Conservation (phyloP, 1,140 invertebrate species). For the Drosophila teissieri region DNA sequence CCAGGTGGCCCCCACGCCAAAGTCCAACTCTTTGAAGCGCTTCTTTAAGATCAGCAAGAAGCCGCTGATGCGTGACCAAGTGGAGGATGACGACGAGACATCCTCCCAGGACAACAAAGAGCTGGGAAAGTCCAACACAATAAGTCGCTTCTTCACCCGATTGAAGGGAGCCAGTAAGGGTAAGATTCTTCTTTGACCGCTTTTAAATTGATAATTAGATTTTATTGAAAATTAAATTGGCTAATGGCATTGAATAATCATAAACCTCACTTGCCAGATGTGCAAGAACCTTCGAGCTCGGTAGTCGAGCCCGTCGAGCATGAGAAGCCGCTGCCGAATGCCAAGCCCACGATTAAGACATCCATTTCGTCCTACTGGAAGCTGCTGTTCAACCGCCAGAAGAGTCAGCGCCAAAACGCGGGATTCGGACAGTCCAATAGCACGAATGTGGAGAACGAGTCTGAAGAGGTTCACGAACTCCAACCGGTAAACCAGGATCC, state of each 20-base stretch:
- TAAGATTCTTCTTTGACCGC: slow-evolving; percentile 4
- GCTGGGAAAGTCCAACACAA: slow-evolving; percentile 10
- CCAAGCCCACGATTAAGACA: slow-evolving; percentile 40
- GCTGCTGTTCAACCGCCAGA: slow-evolving; percentile 55
- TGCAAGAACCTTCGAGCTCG: background rate
- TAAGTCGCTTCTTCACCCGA: slow-evolving; percentile 42
- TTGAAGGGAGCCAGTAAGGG: slow-evolving; percentile 28
- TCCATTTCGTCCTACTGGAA: slow-evolving; percentile 68
- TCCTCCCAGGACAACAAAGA: slow-evolving; percentile 20
- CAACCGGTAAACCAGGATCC: slow-evolving; percentile 21
- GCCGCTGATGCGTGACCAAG: background rate
- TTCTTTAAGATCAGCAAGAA: slow-evolving; percentile 67
- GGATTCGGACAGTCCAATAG: background rate
- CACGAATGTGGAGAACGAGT: background rate
- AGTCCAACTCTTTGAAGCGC: slow-evolving; percentile 53
- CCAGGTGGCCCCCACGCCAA: slow-evolving; percentile 4
- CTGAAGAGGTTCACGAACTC: slow-evolving; percentile 16
- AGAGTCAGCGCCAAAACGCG: slow-evolving; percentile 13
- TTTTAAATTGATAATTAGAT: no score
- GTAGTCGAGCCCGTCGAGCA: background rate
- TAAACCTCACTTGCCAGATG: slow-evolving; percentile 18
- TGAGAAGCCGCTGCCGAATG: slow-evolving; percentile 28
- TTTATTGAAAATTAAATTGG: no score
- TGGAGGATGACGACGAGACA: slow-evolving; percentile 15
- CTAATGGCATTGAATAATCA: background rate